Conservation (phyloP, 2,888 invertebrate genomes). For the Scelioninae gen. 1 region DNA sequence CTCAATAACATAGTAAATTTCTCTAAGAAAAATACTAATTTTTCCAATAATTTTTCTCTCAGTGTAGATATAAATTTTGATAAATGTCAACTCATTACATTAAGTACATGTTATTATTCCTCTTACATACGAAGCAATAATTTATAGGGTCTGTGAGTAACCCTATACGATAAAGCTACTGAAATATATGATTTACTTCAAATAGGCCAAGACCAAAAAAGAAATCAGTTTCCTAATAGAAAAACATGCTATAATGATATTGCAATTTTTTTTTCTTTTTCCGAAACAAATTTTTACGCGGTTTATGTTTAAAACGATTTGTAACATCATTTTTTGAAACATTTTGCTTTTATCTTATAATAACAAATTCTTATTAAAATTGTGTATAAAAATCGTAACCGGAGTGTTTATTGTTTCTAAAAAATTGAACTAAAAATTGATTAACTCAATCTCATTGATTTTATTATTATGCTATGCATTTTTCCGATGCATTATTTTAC, state of each 20-base stretch:
- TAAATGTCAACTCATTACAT: constrained; percentile 10
- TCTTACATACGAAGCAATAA: constrained; percentile 2
- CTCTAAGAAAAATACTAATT: too few relatives aligned
- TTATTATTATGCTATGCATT: too few relatives aligned
- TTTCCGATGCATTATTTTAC: too few relatives aligned
- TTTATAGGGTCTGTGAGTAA: constrained; percentile 12
- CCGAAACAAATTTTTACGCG: neutral
- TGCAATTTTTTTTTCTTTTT: neutral
- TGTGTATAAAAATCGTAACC: too few relatives aligned
- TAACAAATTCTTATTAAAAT: too few relatives aligned
- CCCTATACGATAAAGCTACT: neutral
- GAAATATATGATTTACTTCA: neutral
- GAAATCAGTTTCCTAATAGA: neutral
- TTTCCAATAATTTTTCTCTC: constrained; percentile 13
- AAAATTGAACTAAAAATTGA: too few relatives aligned
- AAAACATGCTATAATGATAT: neutral
- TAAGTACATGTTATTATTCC: constrained; percentile 16
- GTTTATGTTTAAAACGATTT: too few relatives aligned
- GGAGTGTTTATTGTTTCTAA: too few relatives aligned
- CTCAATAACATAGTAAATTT: too few relatives aligned
- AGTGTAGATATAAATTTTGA: neutral
- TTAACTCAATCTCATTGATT: too few relatives aligned
- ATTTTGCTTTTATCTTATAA: too few relatives aligned
- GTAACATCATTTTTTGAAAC: too few relatives aligned
- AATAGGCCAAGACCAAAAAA: neutral